Evolutionary conservation across 2,113 vertebrate species (phyloP).

Genomic region (Leuciscus idus): DNA sequence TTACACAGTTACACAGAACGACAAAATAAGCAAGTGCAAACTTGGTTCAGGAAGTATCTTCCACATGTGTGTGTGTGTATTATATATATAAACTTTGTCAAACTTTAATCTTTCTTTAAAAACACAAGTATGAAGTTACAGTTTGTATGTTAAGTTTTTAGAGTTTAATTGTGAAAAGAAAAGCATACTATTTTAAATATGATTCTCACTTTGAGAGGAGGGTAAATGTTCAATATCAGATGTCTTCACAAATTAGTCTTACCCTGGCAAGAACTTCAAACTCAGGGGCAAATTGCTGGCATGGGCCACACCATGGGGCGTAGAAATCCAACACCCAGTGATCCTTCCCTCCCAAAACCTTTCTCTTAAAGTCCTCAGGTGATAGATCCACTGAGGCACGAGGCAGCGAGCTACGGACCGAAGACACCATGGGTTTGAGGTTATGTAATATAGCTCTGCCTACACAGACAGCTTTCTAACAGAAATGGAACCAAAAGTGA

Average conservation of each 20-base stretch:
- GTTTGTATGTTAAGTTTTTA: background rate
- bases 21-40: background rate
- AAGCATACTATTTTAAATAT: background rate
- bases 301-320: slow-evolving; percentile 97
- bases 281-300: slow-evolving; percentile 93
- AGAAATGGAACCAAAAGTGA: background rate
- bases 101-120: background rate
- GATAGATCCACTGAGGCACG: slow-evolving; percentile 84
- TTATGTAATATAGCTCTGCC: background rate
- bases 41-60: background rate
- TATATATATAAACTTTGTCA: too few species aligned
- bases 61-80: too few species aligned
- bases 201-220: too few species aligned
- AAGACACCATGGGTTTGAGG: background rate
- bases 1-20: background rate
- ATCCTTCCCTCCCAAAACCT: slow-evolving; percentile 84
- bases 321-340: slow-evolving; percentile 98
- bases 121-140: background rate
- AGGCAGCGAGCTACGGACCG: slow-evolving; percentile 82
- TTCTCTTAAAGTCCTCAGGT: slow-evolving; percentile 85
- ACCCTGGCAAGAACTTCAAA: slow-evolving; percentile 94
- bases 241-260: slow-evolving; percentile 49
- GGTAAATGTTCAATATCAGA: background rate
- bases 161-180: background rate
- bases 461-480: background rate